Conservation (phyloP, 2,797 vertebrate genomes). For the Halcyon leucocephala region DNA sequence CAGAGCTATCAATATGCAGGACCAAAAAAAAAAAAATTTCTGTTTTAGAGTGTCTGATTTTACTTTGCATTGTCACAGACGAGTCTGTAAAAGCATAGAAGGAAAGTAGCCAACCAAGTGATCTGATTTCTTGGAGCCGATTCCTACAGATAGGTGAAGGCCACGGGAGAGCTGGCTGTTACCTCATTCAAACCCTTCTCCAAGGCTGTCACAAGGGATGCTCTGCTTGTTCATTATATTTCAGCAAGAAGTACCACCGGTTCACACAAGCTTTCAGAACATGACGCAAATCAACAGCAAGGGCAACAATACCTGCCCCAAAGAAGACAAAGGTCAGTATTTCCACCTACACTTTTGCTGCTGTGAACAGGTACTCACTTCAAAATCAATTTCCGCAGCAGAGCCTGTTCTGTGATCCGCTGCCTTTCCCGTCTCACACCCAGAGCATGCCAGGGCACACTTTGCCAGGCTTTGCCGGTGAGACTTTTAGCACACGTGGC, state of each 20-base stretch:
- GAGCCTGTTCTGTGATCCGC: not conserved
- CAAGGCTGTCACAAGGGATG: not conserved
- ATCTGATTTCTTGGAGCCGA: constrained; percentile 3
- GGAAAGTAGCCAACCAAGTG: not conserved
- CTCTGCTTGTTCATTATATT: not conserved
- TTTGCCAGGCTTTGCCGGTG: not conserved
- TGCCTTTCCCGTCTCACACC: not conserved
- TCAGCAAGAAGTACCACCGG: not conserved
- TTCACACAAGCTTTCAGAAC: not conserved
- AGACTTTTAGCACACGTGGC: not conserved
- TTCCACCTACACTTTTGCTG: not conserved
- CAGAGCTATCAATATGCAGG: not conserved
- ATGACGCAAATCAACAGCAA: not conserved
- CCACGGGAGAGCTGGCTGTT: not conserved
- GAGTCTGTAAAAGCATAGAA: not conserved
- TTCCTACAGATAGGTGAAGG: not conserved
- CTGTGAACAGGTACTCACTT: not conserved
- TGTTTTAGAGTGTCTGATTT: not conserved
- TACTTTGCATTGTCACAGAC: not conserved
- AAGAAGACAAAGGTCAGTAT: not conserved
- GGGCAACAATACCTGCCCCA: not conserved
- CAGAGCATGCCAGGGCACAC: not conserved
- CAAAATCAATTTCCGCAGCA: not conserved
- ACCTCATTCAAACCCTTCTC: not conserved
- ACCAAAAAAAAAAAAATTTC: not conserved